These are phyloP conservation scores for Ochotona curzoniae DNA, from an alignment of 2,113 vertebrate species.

Conservation along the genomic window DNA sequence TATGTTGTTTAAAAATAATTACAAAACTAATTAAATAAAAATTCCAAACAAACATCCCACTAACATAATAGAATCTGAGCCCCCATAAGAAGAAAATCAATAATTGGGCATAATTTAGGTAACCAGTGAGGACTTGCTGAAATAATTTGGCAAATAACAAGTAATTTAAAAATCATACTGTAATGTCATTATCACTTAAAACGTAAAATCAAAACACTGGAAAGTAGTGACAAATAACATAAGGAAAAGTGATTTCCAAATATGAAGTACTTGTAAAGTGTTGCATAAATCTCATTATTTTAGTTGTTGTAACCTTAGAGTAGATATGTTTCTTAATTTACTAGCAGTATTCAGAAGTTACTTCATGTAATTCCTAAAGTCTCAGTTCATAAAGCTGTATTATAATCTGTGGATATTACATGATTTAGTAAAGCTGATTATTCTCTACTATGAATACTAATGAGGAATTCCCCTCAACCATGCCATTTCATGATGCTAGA, in stretches of 20 bases:
- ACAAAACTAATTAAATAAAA: constrained; percentile 23
- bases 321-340: constrained; percentile 11
- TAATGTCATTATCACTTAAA: neutral
- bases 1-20: constrained; percentile 13
- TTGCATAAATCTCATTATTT: neutral
- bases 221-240: neutral
- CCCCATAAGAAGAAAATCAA: neutral
- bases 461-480: neutral
- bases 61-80: neutral
- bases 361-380: neutral
- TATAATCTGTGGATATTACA: constrained; percentile 28
- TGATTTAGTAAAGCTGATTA: neutral
- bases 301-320: constrained; percentile 24
- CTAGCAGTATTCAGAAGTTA: neutral
- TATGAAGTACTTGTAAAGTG: neutral
- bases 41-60: constrained; percentile 1
- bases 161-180: constrained; percentile 33
- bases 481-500: neutral
- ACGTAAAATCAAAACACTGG: constrained; percentile 18
- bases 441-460: neutral
- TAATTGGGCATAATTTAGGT: constrained; percentile 5
- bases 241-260: constrained; percentile 44
- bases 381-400: neutral
- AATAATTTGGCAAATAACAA: constrained; percentile 13
- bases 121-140: neutral